phyloP scores from a whole-genome alignment of 1,140 invertebrate species.

The Hesperophylax magnus region DNA sequence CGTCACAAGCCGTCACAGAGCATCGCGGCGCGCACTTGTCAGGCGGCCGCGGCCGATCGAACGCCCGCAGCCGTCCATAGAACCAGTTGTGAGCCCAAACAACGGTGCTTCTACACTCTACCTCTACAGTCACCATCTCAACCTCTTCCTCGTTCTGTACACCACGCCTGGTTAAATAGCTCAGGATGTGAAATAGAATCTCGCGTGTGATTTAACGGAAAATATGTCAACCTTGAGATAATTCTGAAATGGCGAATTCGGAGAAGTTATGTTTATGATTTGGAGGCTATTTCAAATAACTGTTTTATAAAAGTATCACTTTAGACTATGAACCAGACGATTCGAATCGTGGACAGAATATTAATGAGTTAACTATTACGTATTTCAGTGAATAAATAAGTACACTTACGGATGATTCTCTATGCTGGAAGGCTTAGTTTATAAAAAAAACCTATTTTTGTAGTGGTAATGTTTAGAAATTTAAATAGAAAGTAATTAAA shows the following conservation, averaged over 20 bases:
- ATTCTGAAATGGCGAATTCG: neutral
- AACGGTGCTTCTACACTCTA: constrained; percentile 33
- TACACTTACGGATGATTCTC: too few relatives aligned
- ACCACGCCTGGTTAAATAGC: neutral
- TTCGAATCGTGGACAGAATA: too few relatives aligned
- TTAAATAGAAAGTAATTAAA: too few relatives aligned
- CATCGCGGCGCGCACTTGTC: too few relatives aligned
- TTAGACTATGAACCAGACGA: too few relatives aligned
- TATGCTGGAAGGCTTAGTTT: too few relatives aligned
- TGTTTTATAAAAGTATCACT: too few relatives aligned
- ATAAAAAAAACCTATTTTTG: too few relatives aligned
- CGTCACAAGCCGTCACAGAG: neutral
- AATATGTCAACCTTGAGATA: neutral
- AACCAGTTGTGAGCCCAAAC: constrained; percentile 36
- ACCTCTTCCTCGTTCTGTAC: constrained; percentile 26
- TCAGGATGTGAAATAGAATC: neutral
- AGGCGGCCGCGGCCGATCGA: neutral
- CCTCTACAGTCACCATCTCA: constrained; percentile 24
- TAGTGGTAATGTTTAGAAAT: too few relatives aligned
- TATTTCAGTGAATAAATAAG: too few relatives aligned
- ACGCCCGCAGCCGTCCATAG: neutral
- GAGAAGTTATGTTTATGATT: neutral
- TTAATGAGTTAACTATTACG: too few relatives aligned
- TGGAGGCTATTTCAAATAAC: too few relatives aligned
- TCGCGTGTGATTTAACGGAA: neutral